phyloP scores from a whole-genome alignment of 2,797 vertebrate genomes.

The Neosilurus hyrtlii region DNA sequence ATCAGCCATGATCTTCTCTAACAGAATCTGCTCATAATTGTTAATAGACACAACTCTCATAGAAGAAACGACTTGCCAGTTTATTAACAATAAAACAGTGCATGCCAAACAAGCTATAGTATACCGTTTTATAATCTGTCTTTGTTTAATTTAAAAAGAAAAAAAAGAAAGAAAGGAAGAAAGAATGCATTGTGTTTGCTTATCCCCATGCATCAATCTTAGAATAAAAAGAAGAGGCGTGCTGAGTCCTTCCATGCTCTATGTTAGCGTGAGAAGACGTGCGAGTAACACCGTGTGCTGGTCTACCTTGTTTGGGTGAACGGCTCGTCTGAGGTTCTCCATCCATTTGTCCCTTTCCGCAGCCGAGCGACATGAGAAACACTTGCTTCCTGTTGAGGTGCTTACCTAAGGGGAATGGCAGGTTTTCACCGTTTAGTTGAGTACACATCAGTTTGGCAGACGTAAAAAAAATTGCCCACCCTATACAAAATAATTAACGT shows the following conservation, averaged over 20 bases:
- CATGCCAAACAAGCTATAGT: background rate
- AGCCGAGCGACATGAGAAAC: conserved; percentile 95
- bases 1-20: conserved; percentile 4
- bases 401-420: conserved; percentile 79
- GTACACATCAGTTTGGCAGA: too few relatives aligned
- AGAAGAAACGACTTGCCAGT: background rate
- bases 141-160: background rate
- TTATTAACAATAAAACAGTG: background rate
- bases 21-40: background rate
- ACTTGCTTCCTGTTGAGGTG: conserved; percentile 96
- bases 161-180: background rate
- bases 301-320: conserved; percentile 95
- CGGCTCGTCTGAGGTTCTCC: conserved; percentile 95
- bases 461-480: too few relatives aligned
- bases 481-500: too few relatives aligned
- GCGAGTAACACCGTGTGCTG: background rate
- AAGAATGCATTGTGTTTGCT: background rate
- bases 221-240: background rate
- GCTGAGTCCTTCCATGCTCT: background rate
- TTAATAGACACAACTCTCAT: too few relatives aligned
- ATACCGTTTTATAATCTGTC: background rate
- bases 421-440: background rate
- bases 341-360: conserved; percentile 99
- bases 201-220: too few relatives aligned
- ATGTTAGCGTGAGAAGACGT: background rate